These are phyloP conservation scores for Xiphophorus birchmanni DNA, from an alignment of 2,797 vertebrate genomes.

Conservation along the genomic window DNA sequence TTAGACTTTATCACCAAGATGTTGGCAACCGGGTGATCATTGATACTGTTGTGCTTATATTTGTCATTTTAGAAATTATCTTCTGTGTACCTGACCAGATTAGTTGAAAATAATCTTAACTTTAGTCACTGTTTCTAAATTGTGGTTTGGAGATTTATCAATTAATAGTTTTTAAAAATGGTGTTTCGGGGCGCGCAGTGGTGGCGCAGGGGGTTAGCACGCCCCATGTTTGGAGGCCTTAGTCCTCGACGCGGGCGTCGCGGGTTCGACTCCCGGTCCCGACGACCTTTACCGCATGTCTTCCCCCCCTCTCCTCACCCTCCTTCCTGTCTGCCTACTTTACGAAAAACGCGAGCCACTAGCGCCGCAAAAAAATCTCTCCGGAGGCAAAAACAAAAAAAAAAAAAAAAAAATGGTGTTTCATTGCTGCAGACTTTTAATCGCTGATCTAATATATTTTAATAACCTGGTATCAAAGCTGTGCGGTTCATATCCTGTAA, in stretches of 20 bases:
- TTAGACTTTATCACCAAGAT: not conserved
- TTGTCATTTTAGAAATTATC: not conserved
- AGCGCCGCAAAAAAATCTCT: too few relatives aligned
- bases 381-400: too few relatives aligned
- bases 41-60: not conserved
- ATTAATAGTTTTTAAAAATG: not conserved
- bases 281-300: too few relatives aligned
- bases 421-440: not conserved
- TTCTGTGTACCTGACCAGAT: not conserved
- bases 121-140: not conserved
- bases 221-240: too few relatives aligned
- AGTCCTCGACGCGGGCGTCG: too few relatives aligned
- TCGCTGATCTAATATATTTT: not conserved
- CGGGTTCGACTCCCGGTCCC: too few relatives aligned
- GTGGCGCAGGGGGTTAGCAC: too few relatives aligned
- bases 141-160: not conserved
- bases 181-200: too few relatives aligned
- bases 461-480: not conserved
- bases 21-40: not conserved
- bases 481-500: constrained; percentile 39
- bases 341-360: too few relatives aligned
- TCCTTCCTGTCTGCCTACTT: too few relatives aligned
- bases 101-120: not conserved
- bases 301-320: too few relatives aligned
- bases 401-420: too few relatives aligned